Base-by-base conservation (phyloP, 35 echinoderm and acorn worm species). In the Acanthaster planci region DNA sequence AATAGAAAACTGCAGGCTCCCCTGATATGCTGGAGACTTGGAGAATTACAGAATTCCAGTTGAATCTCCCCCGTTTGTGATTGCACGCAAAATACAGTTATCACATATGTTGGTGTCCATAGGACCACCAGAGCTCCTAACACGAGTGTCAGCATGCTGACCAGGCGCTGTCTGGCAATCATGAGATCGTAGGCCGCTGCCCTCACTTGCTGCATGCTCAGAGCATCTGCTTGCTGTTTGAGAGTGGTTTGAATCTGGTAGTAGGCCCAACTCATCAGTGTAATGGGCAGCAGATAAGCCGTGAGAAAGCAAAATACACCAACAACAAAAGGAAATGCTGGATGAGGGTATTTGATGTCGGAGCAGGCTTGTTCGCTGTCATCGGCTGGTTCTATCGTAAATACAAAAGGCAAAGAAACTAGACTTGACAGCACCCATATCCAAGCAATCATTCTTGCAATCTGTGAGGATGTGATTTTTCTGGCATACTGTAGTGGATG, bases 161-260 rank as follows among this genome's bases (percentile, higher is more conserved):
- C 64, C 34, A 72, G 34, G 23, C 64, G 64, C 34, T 72, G 64
- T 16, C 64, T 72, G 30, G 64, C 64, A 72, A 72, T 34, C 64
- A 72, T 10, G 23, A 72, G 64, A 72, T 34, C 34, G 10, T 31
- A 72, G 16, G 64, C 64, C 1, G 64, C 64, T 72, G 23, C 23
- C 34, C 34, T 72, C 10, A 29, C 64, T 7, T 72, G 8, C 30
- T 72, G 64, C 34, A 31, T 19, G 26, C 30, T 72, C 64, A 72
- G 34, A 26, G 23, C 26, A 27, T 72, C 23, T 31, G 64, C 64
- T 72, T 72, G 64, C 30, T 29, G 22, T 26, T 34, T 72, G 23
- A 72, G 34, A 8, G 64, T 35, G 23, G 23, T 26, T 72, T 72
- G 64, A 0, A 72, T 72, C 64, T 72, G 22, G 34, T 12, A 72